phyloP scores from a whole-genome alignment of 2,113 vertebrate genomes.

The Elephas maximus region DNA sequence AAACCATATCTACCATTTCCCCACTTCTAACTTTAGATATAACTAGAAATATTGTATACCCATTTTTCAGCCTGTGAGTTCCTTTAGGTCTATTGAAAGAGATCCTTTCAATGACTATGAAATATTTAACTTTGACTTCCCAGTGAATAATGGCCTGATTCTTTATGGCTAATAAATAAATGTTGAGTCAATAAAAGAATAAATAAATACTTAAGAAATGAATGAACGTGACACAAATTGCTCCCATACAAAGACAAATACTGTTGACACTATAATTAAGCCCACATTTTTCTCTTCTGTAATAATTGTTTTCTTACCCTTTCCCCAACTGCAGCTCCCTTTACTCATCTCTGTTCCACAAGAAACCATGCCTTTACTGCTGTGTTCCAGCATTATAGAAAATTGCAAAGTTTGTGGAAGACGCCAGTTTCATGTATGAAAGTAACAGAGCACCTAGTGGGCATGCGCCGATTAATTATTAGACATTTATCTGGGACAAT shows the following conservation, averaged over 20 bases:
- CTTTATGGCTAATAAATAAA: neutral
- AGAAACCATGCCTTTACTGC: neutral
- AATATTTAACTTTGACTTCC: neutral
- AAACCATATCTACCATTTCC: neutral
- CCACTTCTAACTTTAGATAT: neutral
- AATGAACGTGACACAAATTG: neutral
- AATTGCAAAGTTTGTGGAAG: neutral
- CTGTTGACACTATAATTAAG: neutral
- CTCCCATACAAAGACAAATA: neutral
- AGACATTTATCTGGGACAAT: neutral
- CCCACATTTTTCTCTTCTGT: neutral
- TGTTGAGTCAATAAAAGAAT: slow-evolving; percentile 8
- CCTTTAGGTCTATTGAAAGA: neutral
- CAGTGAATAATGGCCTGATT: neutral
- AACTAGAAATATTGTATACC: neutral
- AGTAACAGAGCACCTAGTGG: neutral
- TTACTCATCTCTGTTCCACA: neutral
- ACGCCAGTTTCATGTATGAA: neutral
- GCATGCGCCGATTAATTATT: neutral
- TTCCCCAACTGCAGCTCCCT: neutral
- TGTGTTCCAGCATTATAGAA: neutral
- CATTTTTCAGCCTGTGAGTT: neutral
- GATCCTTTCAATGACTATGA: neutral
- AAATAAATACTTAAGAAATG: slow-evolving; percentile 22
- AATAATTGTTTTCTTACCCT: neutral